Base-by-base conservation (phyloP, 2,797 vertebrate genomes). In the Tadarida brasiliensis region DNA sequence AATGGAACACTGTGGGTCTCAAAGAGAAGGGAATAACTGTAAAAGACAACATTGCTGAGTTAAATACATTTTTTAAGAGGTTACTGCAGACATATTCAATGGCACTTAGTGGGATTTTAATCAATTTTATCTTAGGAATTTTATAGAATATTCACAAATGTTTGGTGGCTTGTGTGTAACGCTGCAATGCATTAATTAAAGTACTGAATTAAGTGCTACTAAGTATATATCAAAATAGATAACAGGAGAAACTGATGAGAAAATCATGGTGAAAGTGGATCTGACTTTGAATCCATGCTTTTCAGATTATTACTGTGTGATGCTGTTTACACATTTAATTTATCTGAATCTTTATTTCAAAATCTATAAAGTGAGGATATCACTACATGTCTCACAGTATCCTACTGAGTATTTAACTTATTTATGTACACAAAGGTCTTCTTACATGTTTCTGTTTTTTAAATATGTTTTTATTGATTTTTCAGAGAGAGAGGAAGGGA, bases 51-150 rank as follows among this genome's bases (percentile, higher is more conserved):
- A n/a, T 10, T 65, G 17, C 11, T 73, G 39, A 93, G 39, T 47
- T 87, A 68, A 51, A 11, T 4, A 65, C 3, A n/a, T 26, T 67
- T 16, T 59, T 85, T 16, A 5, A 70, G 9, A 65, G 5, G 1
- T 68, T 68, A 68, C 7, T 56, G 10, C 11, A 90, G 63, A 92
- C 3, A 24, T 57, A 49, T 77, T 30, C 33, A 30, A 1, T 24
- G 33, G 26, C 16, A 22, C 28, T 84, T 73, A 6, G 59, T 63
- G 68, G 7, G 14, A 49, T 61, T 67, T 81, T 44, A 20, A 74
- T 87, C 24, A 57, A 44, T 86, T 90, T 92, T 87, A 94, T 47
- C 26, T 30, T 82, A 63, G 10, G 2, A 49, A 63, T 63, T 57
- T 57, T 70, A 65, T 68, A 76, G 57, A 30, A 33, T 90, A 90